phyloP scores from a whole-genome alignment of 1,140 invertebrate genomes.

The Geopemphigus sp. region DNA sequence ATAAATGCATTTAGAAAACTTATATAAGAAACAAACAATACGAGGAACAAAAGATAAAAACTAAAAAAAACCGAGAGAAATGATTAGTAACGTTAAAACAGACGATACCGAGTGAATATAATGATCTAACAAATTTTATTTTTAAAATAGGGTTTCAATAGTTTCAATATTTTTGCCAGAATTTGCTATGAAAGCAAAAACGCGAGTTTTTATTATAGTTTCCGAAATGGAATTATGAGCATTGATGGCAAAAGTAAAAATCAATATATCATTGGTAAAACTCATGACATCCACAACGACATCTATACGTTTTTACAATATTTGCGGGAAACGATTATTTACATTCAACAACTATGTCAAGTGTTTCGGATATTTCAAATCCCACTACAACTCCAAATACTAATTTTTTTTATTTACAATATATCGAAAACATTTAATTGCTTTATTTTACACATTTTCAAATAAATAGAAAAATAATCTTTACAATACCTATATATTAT shows the following conservation, averaged over 20 bases:
- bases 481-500: too few relatives aligned
- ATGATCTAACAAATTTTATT: neutral
- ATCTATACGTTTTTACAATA: neutral
- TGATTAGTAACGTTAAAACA: neutral
- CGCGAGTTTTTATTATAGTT: neutral
- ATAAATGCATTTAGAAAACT: neutral
- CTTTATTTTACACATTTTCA: neutral
- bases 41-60: constrained; percentile 8
- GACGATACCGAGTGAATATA: neutral
- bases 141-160: neutral
- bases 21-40: neutral
- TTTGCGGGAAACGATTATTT: neutral
- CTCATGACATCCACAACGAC: neutral
- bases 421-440: neutral
- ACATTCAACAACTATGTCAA: neutral
- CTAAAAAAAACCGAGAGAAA: neutral
- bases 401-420: neutral
- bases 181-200: neutral
- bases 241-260: neutral
- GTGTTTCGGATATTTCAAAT: neutral
- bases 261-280: neutral
- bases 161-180: neutral
- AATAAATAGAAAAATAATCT: too few relatives aligned
- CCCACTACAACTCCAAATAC: neutral
- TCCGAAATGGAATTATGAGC: neutral